These are phyloP conservation scores for Elaphurus davidianus DNA, from an alignment of 2,113 vertebrate species.

Conservation along the genomic window DNA sequence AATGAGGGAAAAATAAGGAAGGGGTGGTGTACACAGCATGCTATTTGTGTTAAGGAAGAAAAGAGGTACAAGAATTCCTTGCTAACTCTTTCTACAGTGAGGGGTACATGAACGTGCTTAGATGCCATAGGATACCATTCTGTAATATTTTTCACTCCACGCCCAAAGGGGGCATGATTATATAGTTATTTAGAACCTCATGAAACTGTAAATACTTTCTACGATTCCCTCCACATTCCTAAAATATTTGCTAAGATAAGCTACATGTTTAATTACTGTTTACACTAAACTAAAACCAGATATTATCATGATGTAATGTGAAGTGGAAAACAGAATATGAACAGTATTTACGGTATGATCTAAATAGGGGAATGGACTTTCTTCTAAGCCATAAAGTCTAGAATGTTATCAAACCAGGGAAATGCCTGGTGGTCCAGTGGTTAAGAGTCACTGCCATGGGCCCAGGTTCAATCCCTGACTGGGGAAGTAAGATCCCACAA, in stretches of 20 bases:
- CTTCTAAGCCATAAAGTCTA: not conserved
- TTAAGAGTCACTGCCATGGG: not conserved
- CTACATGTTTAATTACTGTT: not conserved
- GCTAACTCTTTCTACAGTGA: not conserved
- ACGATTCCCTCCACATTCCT: not conserved
- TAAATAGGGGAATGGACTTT: not conserved
- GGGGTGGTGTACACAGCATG: not conserved
- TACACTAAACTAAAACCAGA: not conserved
- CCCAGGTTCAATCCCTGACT: not conserved
- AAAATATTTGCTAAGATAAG: not conserved
- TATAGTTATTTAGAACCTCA: not conserved
- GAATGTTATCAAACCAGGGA: not conserved
- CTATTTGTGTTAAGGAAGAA: not conserved
- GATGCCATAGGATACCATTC: accelerated
- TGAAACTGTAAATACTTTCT: not conserved
- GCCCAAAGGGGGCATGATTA: not conserved
- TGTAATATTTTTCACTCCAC: not conserved
- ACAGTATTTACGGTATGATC: not conserved
- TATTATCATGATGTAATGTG: not conserved
- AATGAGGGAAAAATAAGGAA: not conserved
- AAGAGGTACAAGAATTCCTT: not conserved
- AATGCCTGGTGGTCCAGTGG: not conserved
- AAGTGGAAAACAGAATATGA: not conserved
- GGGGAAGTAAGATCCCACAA: not conserved
- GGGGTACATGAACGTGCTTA: not conserved